Conservation (phyloP, 2,113 vertebrate genomes). For the Mandrillus leucophaeus region DNA sequence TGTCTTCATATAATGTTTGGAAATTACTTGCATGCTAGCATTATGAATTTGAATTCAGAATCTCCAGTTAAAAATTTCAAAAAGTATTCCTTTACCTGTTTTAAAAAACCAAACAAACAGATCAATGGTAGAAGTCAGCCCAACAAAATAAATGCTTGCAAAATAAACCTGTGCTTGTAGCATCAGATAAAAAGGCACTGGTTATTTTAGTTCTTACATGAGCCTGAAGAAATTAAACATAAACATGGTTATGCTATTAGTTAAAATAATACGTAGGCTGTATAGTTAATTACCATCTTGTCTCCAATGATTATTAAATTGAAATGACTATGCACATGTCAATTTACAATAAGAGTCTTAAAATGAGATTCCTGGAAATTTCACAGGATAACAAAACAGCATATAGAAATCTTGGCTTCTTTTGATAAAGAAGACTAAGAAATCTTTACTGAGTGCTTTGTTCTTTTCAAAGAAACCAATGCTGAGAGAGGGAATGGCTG, state of each 20-base stretch:
- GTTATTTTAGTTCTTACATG: neutral
- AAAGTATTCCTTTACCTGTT: neutral
- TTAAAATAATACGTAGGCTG: slow-evolving; percentile 6
- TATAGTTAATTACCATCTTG: neutral
- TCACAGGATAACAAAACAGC: neutral
- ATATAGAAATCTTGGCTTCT: neutral
- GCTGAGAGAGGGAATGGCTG: neutral
- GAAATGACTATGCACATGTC: neutral
- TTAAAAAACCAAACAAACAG: neutral
- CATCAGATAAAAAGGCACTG: neutral
- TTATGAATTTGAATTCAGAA: slow-evolving; percentile 41
- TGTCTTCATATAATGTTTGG: slow-evolving; percentile 52
- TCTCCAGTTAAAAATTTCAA: slow-evolving; percentile 23
- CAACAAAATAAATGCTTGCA: neutral
- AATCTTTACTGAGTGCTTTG: neutral
- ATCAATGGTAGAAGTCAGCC: neutral
- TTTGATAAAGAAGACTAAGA: neutral
- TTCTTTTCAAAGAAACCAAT: slow-evolving; percentile 38
- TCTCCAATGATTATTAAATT: neutral
- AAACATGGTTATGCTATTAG: slow-evolving; percentile 9
- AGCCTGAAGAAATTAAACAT: neutral
- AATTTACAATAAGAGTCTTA: neutral
- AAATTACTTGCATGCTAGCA: slow-evolving; percentile 24
- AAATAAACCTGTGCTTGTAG: neutral
- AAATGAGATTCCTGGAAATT: slow-evolving; percentile 4